Evolutionary conservation across 2,113 vertebrate species (phyloP), one percentile per base, ranked within the genome.

Genomic region (Antigone vipio): DNA sequence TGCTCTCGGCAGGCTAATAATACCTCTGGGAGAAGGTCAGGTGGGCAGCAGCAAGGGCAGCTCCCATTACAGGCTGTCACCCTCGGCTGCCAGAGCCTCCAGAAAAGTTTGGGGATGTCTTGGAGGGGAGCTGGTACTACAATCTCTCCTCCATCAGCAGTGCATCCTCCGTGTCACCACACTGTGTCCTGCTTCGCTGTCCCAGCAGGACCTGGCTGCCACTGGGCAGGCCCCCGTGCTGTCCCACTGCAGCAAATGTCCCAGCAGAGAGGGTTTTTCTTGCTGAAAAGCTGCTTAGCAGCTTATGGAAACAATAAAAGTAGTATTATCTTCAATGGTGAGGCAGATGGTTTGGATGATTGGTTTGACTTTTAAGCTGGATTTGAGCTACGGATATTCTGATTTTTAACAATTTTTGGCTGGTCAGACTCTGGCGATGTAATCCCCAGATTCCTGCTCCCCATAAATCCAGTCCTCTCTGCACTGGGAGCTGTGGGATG

Each of bases 361-460:
- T 97, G 95, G 96, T 96, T 97, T 96, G 96, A 96, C 89, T 97
- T 95, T 94, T 97, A 97, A 97, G 92, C 95, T 97, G 96, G 96
- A 97, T 98, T 97, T 97, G 87, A 88, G 95, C 79, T 95, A 92
- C 49, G 58, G 95, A 97, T 94, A 96, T 96, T 96, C 90, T 90
- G 86, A 96, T 94, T 97, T 96, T 95, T 93, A 95, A 90, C 92
- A 88, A 95, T 94, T 96, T 96, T 95, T 93, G 95, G 93, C 93
- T 93, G 93, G 92, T 83, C 95, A 87, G 85, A 78, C 91, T 55
- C 91, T 0, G 44, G 87, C 45, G 0, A 53, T 0, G 1, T 97
- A 97, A 97, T 97, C 96, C 85, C 26, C 69, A 58, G 77, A 44
- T 91, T 88, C 91, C 66, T 2, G 5, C 88, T 93, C 87, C 32